phyloP scores from a whole-genome alignment of 2,888 invertebrate species.

The Gibbula magus region DNA sequence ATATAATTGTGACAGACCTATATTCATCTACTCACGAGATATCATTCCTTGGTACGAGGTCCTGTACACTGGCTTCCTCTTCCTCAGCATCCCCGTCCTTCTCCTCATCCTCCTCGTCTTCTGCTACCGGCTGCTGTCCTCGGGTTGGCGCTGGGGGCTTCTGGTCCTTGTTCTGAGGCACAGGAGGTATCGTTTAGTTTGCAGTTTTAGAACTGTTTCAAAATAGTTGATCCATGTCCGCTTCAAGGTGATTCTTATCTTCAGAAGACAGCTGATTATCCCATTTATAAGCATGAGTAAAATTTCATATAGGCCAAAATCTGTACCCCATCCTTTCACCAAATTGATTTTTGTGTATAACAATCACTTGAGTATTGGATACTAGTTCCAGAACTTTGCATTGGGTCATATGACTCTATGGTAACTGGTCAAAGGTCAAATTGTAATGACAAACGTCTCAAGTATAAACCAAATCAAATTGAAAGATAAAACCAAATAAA shows the following conservation, averaged over 20 bases:
- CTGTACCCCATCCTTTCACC: no score
- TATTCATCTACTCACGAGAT: conserved; percentile 34
- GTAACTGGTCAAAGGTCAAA: not conserved
- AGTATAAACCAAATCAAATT: not conserved
- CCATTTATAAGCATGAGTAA: no score
- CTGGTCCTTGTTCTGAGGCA: conserved; percentile 78
- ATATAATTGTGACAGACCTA: no score
- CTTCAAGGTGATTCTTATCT: not conserved
- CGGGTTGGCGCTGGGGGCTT: conserved; percentile 85
- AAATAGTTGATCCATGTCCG: not conserved
- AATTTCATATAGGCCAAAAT: no score
- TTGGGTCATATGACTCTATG: no score
- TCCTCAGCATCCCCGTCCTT: conserved; percentile 74
- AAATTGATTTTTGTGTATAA: no score
- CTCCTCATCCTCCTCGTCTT: conserved; percentile 76
- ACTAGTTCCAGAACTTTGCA: no score
- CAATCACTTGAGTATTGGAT: no score
- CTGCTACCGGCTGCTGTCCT: conserved; percentile 76
- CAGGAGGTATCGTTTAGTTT: not conserved
- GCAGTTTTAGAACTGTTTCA: not conserved
- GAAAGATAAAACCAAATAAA: not conserved
- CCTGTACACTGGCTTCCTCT: conserved; percentile 78
- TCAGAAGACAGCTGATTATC: not conserved
- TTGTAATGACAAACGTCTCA: not conserved
- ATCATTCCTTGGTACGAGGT: conserved; percentile 80